These are phyloP conservation scores for Ips nitidus DNA, from an alignment of 1,140 invertebrate genomes.

Conservation along the genomic window DNA sequence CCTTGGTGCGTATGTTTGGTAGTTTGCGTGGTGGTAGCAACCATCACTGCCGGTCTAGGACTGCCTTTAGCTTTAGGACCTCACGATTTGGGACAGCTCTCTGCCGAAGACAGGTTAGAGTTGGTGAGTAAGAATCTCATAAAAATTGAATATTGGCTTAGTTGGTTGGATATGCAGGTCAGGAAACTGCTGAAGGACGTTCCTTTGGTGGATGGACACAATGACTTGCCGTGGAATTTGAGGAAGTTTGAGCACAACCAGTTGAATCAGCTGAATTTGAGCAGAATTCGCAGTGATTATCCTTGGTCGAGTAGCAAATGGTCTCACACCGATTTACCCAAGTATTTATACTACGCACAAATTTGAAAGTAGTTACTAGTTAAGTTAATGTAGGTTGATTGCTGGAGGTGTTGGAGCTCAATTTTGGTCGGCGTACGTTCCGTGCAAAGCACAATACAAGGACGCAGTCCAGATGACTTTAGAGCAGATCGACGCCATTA, in stretches of 20 bases:
- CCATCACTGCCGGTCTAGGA: constrained; percentile 46
- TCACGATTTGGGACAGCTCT: constrained; percentile 36
- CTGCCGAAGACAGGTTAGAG: constrained; percentile 43
- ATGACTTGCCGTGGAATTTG: constrained; percentile 85
- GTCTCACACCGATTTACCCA: constrained; percentile 87
- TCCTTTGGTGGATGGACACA: constrained; percentile 75
- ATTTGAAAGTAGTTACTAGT: background rate
- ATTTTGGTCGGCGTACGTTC: constrained; percentile 81
- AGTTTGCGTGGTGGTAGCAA: constrained; percentile 47
- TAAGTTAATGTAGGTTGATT: constrained; percentile 59
- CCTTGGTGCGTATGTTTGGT: constrained; percentile 50
- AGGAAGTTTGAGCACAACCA: constrained; percentile 81
- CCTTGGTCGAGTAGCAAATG: constrained; percentile 78
- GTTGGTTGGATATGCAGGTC: constrained; percentile 15
- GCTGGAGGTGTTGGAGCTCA: constrained; percentile 82
- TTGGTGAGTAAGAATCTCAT: constrained; percentile 18
- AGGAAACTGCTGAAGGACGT: constrained; percentile 60
- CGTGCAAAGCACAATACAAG: constrained; percentile 77
- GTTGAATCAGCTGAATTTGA: constrained; percentile 76
- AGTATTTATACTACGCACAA: constrained; percentile 4
- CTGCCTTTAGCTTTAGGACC: constrained; percentile 46
- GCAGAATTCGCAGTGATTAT: constrained; percentile 68
- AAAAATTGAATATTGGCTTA: background rate
- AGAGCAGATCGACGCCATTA: constrained; percentile 88
- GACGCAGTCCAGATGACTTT: constrained; percentile 84